Base-by-base conservation (phyloP, 2,113 vertebrate species). In the Pelvicachromis taeniatus region DNA sequence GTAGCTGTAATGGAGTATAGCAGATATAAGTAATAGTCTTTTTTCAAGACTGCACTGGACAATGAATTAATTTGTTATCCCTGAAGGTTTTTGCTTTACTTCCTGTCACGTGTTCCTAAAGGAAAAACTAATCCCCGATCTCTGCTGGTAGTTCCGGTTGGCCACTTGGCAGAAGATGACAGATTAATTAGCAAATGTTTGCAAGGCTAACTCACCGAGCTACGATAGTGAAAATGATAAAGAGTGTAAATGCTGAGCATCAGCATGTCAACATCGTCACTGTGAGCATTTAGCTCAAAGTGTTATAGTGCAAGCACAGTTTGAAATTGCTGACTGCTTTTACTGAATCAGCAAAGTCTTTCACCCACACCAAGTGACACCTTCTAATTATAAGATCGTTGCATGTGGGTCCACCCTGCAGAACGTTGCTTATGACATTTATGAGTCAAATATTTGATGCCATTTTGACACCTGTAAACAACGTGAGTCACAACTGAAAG, bases 381-480 rank as follows among this genome's bases (percentile, higher is more conserved):
- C 61, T 45, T 68, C 33, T 88, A 73, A 82, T 83, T 78, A 90
- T 86, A 82, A 65, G 52, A 78, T 81, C 0, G 3, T 56, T 53
- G 82, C 83, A 84, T 88, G 50, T 85, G 65, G 55, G 68, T 77
- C 17, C 38, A 16, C 85, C 86, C 89, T 45, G 89, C 87, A 87
- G 91, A 88, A 79, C 26, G 79, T 87, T 95, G 88, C 90, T 87
- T 85, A 78, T 96, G 95, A 95, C 96, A 96, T 96, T 95, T 95
- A 95, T 94, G 94, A 95, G 93, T 95, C 94, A 95, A 89, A 89
- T 86, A 80, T 92, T 77, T 10, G 85, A 81, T 85, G 93, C 89
- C 56, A 82, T 88, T 89, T 85, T 84, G 86, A 91, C 63, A 88
- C 88, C 78, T 79, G 80, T 84, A 86, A 94, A 93, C 89, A 93